A percentile compares a stretch with the other conserved stretches of the same genome.
phyloP scores from a whole-genome alignment of 1,140 invertebrate genomes.

The Zaprionus capensis region DNA sequence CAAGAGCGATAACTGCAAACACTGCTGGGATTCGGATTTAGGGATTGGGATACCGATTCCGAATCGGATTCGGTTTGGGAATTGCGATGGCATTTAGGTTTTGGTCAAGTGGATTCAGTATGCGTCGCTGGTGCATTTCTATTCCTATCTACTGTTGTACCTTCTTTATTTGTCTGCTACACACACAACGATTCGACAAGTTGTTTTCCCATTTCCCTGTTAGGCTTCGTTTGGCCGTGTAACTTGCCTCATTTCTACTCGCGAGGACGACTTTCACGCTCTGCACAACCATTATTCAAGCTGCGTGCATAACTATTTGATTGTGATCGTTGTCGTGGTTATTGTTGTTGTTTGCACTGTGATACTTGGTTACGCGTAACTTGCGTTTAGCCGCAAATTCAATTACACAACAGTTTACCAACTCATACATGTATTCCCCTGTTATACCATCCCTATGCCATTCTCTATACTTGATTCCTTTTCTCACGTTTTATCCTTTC shows the following conservation, averaged over 20 bases:
- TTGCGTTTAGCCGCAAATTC: constrained; percentile 79
- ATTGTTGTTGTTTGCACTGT: constrained; percentile 19
- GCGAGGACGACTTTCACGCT: constrained; percentile 50
- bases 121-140: constrained; percentile 25
- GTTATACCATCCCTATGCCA: neutral
- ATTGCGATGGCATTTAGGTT: constrained; percentile 24
- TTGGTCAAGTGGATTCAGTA: constrained; percentile 71
- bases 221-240: constrained; percentile 19
- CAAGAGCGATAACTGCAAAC: constrained; percentile 40
- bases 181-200: constrained; percentile 3
- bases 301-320: constrained; percentile 38
- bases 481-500: neutral
- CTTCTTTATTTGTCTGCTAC: constrained; percentile 28
- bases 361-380: constrained; percentile 53
- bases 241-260: constrained; percentile 53
- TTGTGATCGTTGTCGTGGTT: constrained; percentile 9
- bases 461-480: neutral
- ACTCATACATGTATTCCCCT: constrained; percentile 8
- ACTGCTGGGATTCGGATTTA: constrained; percentile 28
- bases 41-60: constrained; percentile 1
- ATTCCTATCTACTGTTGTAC: constrained; percentile 14
- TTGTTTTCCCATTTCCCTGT: constrained; percentile 34
- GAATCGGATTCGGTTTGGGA: constrained; percentile 16
- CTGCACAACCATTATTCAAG: constrained; percentile 43
- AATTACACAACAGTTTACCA: constrained; percentile 78